Evolutionary conservation across 2,888 invertebrate genomes (phyloP).

Genomic region (Lydus trimaculatus): DNA sequence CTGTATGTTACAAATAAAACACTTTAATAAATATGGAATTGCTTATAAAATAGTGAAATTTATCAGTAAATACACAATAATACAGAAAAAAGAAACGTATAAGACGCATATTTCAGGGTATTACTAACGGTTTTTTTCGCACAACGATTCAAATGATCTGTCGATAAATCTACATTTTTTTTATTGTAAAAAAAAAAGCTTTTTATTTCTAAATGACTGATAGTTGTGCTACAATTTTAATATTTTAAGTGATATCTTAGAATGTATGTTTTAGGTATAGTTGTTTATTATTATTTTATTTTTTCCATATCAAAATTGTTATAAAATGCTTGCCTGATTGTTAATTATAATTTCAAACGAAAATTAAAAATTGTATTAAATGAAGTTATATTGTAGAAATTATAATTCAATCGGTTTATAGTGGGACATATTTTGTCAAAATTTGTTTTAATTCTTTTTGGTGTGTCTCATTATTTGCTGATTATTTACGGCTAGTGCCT

Average conservation of each 20-base stretch:
- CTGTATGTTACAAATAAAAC: no score
- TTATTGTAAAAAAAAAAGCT: background rate
- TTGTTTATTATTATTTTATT: background rate
- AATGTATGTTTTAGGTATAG: constrained; percentile 30
- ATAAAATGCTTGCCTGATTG: constrained; percentile 28
- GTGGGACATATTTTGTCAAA: constrained; percentile 22
- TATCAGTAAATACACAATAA: background rate
- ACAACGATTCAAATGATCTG: constrained; percentile 37
- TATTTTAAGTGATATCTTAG: constrained; percentile 42
- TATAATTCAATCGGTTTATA: constrained; percentile 21
- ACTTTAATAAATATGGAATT: background rate
- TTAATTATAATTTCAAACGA: background rate
- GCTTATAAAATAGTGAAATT: no score
- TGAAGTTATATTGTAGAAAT: constrained; percentile 15
- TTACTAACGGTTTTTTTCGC: constrained; percentile 22
- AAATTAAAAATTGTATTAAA: background rate
- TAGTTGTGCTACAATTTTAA: constrained; percentile 14
- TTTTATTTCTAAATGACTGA: constrained; percentile 1
- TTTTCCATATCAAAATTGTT: constrained; percentile 10
- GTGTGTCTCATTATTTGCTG: constrained; percentile 36
- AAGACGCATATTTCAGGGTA: constrained; percentile 27
- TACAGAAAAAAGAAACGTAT: constrained; percentile 10
- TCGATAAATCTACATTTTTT: constrained; percentile 28
- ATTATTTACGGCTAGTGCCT: constrained; percentile 57
- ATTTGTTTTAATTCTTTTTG: no score